Base-by-base conservation (phyloP, 2,888 invertebrate genomes). In the Drosophila incognita region DNA sequence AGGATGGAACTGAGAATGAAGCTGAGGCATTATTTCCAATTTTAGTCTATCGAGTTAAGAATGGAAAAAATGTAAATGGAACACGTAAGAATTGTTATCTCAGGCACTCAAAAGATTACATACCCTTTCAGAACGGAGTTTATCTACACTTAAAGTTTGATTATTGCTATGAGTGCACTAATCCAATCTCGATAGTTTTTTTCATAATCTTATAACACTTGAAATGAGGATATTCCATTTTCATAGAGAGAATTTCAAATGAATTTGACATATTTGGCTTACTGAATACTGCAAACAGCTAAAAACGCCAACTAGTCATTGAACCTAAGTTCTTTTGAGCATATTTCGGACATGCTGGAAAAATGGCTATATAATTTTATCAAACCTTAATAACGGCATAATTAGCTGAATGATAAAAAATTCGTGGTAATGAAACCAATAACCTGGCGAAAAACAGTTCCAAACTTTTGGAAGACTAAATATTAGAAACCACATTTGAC, bases 21-120 rank as follows among this genome's bases (percentile, higher is more conserved):
- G 58, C 74, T 72, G 56, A 46, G 40, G 51, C 75, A 64, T 73
- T 74, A 67, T 53, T 59, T 64, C 40, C 74, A 71, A 68, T 77
- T 84, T 85, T 63, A 62, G 63, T 60, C 38, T 27, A 51, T 40
- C 24, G 18, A 35, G 11, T 27, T 36, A 7, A 38, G 49, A 46
- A 42, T 51, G 46, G 42, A n/a, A 33, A 40, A 56, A 72, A 71
- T 53, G 5, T 27, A 31, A 35, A 35, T 24, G 35, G 18, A 46
- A 13, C 21, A 21, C 6, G 21, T 46, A 13, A 46, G 13, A 42
- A 42, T 42, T 42, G 21, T 21, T 6, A 42, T 42, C 0, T 21
- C 8, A 15, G 33, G 13, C 21, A 53, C 15, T 33, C 5, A 0
- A 15, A 21, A 33, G 33, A 42, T 42, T 42, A 42, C 21, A 42